A percentile compares a stretch with the other conserved stretches of the same genome.
These are phyloP conservation scores for Hydra vulgaris DNA, from an alignment of 30 jellyfish, hydroid and myxozoan species.

Conservation along the genomic window DNA sequence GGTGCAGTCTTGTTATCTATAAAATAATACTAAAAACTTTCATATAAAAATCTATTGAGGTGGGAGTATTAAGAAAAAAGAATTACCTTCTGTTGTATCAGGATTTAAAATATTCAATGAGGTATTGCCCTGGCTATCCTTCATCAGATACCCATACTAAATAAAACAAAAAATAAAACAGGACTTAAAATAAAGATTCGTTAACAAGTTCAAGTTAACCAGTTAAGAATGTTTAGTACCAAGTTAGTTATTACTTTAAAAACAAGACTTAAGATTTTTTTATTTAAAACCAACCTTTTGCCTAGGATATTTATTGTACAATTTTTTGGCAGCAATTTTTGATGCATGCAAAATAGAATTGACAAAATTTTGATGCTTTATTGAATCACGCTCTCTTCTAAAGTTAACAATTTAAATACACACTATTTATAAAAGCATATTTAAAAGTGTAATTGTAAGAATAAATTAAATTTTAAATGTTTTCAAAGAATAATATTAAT, in stretches of 20 bases:
- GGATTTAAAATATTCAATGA: slow-evolving; percentile 77
- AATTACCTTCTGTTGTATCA: slow-evolving; percentile 41
- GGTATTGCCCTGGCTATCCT: slow-evolving; percentile 67
- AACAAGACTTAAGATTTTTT: too few species aligned
- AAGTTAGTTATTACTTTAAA: too few species aligned
- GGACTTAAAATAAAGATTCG: too few species aligned
- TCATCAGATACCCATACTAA: slow-evolving; percentile 78
- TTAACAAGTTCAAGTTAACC: too few species aligned
- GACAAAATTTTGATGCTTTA: slow-evolving; percentile 32
- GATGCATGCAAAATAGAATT: slow-evolving; percentile 59
- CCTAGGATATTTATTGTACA: slow-evolving; percentile 40
- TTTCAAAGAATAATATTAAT: too few species aligned
- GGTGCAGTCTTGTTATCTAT: slow-evolving; percentile 20
- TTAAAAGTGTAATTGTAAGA: too few species aligned
- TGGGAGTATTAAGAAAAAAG: neutral
- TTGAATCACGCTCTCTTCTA: slow-evolving; percentile 34
- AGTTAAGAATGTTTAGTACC: too few species aligned
- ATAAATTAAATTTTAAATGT: too few species aligned
- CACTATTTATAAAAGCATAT: neutral
- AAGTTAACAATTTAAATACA: neutral
- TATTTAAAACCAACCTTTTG: slow-evolving; percentile 67
- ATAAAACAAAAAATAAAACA: slow-evolving; percentile 6
- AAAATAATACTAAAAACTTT: neutral
- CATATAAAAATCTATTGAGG: neutral
- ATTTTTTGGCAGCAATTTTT: slow-evolving; percentile 50